A percentile compares a stretch with the other conserved stretches of the same genome.
Evolutionary conservation across 2,888 invertebrate species (phyloP).

Genomic region (Chrysomela aeneicollis): DNA sequence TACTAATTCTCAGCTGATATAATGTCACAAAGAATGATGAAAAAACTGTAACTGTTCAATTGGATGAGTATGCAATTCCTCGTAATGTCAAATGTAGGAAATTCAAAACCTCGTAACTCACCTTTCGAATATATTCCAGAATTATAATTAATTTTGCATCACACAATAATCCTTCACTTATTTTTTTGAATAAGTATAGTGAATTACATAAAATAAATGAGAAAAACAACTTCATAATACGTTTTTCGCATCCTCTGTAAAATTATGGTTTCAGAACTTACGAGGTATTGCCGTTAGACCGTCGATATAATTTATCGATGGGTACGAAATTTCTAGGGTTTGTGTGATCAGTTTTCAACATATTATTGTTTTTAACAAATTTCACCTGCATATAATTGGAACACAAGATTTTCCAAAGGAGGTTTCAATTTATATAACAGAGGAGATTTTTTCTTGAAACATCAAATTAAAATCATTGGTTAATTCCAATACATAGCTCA

Average conservation of each 20-base stretch:
- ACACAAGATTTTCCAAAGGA: slow-evolving; percentile 12
- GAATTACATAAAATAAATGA: too few species aligned
- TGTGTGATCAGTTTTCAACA: slow-evolving; percentile 14
- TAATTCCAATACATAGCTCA: slow-evolving; percentile 16
- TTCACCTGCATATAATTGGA: slow-evolving; percentile 20
- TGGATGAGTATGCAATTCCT: not conserved
- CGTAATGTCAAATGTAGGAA: not conserved
- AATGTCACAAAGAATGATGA: too few species aligned
- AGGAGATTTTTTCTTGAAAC: slow-evolving; percentile 21
- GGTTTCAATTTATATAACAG: slow-evolving; percentile 17
- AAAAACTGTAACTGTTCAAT: not conserved
- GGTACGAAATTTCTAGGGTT: slow-evolving; percentile 11
- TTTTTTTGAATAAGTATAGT: too few species aligned
- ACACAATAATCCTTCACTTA: not conserved
- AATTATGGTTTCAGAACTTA: too few species aligned
- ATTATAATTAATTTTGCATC: not conserved
- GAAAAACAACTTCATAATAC: too few species aligned
- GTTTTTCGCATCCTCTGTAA: too few species aligned
- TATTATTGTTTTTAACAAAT: not conserved
- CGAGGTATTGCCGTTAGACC: too few species aligned
- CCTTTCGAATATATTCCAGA: not conserved
- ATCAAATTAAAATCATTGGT: slow-evolving; percentile 16
- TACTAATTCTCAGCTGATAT: not conserved
- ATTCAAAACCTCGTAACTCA: not conserved
- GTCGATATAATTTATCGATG: not conserved